Evolutionary conservation across 2,888 invertebrate genomes (phyloP).

Genomic region (Venustoraphidia nigricollis): DNA sequence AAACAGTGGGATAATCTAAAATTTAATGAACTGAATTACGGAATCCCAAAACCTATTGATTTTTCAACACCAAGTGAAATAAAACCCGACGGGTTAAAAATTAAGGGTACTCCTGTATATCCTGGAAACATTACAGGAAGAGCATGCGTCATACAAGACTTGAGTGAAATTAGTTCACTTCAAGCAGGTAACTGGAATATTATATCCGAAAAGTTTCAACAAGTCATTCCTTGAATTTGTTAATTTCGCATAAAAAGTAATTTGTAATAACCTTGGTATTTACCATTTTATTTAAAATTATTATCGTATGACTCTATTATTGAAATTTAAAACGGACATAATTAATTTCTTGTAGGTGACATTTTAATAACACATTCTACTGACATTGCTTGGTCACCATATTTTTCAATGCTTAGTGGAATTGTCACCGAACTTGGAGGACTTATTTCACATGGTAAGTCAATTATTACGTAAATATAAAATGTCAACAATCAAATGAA

Average conservation of each 20-base stretch:
- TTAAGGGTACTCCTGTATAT: slow-evolving; percentile 55
- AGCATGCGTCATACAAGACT: slow-evolving; percentile 53
- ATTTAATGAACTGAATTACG: slow-evolving; percentile 44
- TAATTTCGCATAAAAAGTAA: no score
- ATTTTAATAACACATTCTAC: slow-evolving; percentile 61
- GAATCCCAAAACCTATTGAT: slow-evolving; percentile 27
- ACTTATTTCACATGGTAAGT: slow-evolving; percentile 61
- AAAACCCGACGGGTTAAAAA: slow-evolving; percentile 4
- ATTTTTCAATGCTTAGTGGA: slow-evolving; percentile 63
- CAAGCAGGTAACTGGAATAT: slow-evolving; percentile 17
- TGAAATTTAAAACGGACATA: slow-evolving; percentile 24
- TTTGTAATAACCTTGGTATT: no score
- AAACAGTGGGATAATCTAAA: slow-evolving; percentile 39
- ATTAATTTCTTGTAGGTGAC: slow-evolving; percentile 42
- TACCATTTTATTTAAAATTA: no score
- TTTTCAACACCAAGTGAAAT: neutral
- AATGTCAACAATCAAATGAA: neutral
- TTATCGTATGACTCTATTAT: neutral
- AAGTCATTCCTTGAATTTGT: no score
- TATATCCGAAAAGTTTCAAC: no score
- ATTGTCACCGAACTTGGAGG: slow-evolving; percentile 73
- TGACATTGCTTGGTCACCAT: slow-evolving; percentile 76
- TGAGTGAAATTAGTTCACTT: slow-evolving; percentile 38
- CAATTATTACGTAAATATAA: neutral
- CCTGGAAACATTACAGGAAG: slow-evolving; percentile 49